Percentiles rank a stretch among this genome's conserved stretches.
Evolutionary conservation across 2,888 invertebrate genomes (phyloP).

Genomic region (Dioctria rufipes): DNA sequence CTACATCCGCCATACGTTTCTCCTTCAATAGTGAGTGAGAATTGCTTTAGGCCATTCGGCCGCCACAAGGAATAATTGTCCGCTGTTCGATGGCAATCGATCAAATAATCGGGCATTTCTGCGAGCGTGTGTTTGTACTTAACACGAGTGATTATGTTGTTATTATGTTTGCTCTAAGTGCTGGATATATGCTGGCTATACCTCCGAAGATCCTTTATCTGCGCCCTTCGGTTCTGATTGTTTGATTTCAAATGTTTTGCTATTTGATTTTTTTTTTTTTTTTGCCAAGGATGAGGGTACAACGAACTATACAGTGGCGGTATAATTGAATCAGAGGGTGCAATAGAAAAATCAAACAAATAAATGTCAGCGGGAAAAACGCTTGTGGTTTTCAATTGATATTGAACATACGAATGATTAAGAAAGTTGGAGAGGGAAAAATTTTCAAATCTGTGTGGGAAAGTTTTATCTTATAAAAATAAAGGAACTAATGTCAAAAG

Average conservation of each 20-base stretch:
- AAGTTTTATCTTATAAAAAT: not conserved
- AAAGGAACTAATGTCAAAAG: no score
- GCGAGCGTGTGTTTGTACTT: conserved; percentile 46
- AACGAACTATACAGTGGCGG: not conserved
- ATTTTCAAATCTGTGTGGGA: conserved; percentile 22
- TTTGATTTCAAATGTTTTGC: conserved; percentile 25
- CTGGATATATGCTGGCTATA: conserved; percentile 19
- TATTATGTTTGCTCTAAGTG: conserved; percentile 46
- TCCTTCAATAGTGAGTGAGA: conserved; percentile 37
- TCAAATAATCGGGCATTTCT: conserved; percentile 31
- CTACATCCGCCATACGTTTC: conserved; percentile 34
- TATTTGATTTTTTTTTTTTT: conserved; percentile 24
- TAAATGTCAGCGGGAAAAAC: conserved; percentile 34
- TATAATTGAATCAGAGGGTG: conserved; percentile 27
- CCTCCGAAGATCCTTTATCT: conserved; percentile 17
- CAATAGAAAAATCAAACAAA: conserved; percentile 28
- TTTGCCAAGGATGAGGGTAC: conserved; percentile 24
- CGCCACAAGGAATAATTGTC: conserved; percentile 46
- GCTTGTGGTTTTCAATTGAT: conserved; percentile 16
- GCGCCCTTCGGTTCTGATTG: conserved; percentile 16
- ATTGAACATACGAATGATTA: not conserved
- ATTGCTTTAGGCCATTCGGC: conserved; percentile 32
- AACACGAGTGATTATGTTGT: conserved; percentile 53
- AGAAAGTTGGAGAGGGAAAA: not conserved
- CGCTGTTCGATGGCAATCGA: conserved; percentile 44